Evolutionary conservation across 2,797 vertebrate genomes (phyloP), one percentile per base, ranked within the genome.

Genomic region (Parauchenoglanis ngamensis): DNA sequence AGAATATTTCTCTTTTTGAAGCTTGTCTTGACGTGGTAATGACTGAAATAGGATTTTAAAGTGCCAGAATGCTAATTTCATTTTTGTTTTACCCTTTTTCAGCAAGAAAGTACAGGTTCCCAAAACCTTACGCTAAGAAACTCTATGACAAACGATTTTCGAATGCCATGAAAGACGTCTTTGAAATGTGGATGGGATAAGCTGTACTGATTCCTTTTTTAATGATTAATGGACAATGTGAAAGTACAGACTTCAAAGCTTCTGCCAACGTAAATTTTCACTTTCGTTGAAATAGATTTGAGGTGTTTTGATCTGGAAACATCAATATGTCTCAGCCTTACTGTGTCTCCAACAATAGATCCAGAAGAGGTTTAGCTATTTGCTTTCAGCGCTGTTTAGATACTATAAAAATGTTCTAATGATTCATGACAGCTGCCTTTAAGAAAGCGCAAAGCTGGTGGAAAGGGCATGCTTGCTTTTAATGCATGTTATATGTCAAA

Each of bases 171-270:
- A 83, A 78, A 87, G 77, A 44, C 21, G 17, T 46, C 73, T 83
- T 78, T 79, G 75, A 73, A 86, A 88, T 68, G 79, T 67, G 67
- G 35, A 83, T 46, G 44, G 21, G 73, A 59, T 83, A 52, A 80
- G 59, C 76, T 54, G 68, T 59, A 75, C 79, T 81, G 73, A 86
- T 61, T 81, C 56, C 44, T 31, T 52, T 76, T 84, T 84, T 56
- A 86, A 75, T 88, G 54, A 84, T 86, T 88, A 75, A 86, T 86
- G 72, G 72, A 89, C 67, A 83, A 4, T 68, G 75, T 72, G 49
- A 73, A 46, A 40, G 85, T 1, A 10, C 61, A 63, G 67, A 84
- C 85, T 86, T 86, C 81, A 86, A 86, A 86, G 85, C 56, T 54
- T 70, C 49, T 83, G 54, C 28, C 63, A 78, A 72, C 73, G 70